Base-by-base conservation (phyloP, 2,888 invertebrate genomes). In the Leistus spinibarbis region DNA sequence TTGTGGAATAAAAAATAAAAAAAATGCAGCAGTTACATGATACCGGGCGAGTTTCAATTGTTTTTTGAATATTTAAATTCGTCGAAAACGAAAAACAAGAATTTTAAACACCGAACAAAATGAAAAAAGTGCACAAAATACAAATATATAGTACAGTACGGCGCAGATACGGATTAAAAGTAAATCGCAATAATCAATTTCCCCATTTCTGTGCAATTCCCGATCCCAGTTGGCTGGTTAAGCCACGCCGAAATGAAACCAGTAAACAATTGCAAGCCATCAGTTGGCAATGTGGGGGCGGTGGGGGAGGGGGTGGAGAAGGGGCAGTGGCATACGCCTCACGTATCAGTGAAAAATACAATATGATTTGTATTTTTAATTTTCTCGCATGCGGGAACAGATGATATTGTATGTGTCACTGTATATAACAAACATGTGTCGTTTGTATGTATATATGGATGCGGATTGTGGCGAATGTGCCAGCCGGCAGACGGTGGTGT, bases 341-440 rank as follows among this genome's bases (percentile, higher is more conserved):
- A 67, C 73, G 73, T 67, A 67, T 73, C 73, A 73, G 17, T 73
- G 73, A 67, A 67, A 73, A 73, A 67, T 73, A 73, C 62, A 73
- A 53, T 73, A 67, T 73, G 73, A 67, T 73, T 73, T 73, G 73
- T 73, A 73, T 73, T 73, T 73, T 73, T 73, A 73, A 73, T 73
- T 73, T 73, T 73, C 73, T 73, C 73, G 73, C 73, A 73, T 73
- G 73, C 10, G 23, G 9, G 23, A 64, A 23, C 19, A 66, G 23
- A 16, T 16, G 66, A 40, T 40, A 64, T 66, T 53, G 53, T 16
- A 66, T 66, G 64, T 64, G 27, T 64, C 23, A 23, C 20, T 60
- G 20, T 27, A 17, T 22, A 23, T 40, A 17, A 40, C 60, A 17
- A 69, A 62, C 69, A 60, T 27, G 57, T 71, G 71, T 65, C 71